Conservation (phyloP, 1,140 invertebrate genomes). For the Diorhabda carinulata region DNA sequence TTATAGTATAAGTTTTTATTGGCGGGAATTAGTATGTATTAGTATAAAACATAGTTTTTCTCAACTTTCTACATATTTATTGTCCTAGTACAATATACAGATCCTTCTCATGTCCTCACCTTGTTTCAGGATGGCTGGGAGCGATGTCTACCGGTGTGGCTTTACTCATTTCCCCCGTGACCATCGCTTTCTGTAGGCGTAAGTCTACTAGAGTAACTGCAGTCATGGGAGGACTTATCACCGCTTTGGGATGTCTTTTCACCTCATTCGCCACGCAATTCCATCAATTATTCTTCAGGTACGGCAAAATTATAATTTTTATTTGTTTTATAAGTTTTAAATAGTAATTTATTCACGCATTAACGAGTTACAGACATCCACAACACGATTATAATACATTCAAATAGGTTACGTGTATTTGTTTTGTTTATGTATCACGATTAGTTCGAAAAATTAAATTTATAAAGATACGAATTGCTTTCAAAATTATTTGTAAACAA, state of each 20-base stretch:
- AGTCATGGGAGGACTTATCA: constrained; percentile 79
- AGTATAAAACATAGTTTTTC: no score
- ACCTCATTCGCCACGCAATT: constrained; percentile 84
- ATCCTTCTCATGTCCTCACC: constrained; percentile 6
- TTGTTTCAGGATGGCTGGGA: constrained; percentile 75
- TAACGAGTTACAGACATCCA: not conserved
- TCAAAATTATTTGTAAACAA: no score
- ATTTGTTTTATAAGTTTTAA: not conserved
- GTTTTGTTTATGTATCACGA: not conserved
- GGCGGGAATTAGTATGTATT: no score
- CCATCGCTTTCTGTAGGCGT: constrained; percentile 77
- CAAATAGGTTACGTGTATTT: not conserved
- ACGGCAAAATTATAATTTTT: constrained; percentile 39
- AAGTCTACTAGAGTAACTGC: constrained; percentile 85
- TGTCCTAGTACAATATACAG: not conserved
- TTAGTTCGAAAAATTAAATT: not conserved
- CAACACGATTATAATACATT: not conserved
- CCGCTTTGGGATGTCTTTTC: constrained; percentile 81
- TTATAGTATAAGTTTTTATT: no score
- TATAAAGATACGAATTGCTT: no score
- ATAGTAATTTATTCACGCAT: not conserved
- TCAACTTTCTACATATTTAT: no score
- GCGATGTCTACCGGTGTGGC: constrained; percentile 78
- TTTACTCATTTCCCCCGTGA: constrained; percentile 75
- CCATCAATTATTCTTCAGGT: constrained; percentile 87